Conservation (phyloP, 2,113 vertebrate genomes). For the Thinocorus orbignyianus region DNA sequence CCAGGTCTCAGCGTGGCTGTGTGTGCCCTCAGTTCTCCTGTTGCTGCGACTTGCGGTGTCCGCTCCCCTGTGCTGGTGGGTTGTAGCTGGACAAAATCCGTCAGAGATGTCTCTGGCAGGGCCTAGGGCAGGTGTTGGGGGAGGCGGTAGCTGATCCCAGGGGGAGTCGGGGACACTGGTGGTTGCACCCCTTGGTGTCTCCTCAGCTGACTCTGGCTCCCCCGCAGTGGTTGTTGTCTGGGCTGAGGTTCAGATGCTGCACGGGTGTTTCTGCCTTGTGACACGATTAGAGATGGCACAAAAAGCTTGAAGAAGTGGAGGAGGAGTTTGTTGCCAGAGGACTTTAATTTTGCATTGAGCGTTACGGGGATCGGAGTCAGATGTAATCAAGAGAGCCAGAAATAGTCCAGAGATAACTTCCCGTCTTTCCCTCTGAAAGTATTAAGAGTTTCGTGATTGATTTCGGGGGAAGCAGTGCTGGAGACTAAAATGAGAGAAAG, state of each 20-base stretch:
- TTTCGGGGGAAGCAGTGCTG: background rate
- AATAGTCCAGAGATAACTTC: background rate
- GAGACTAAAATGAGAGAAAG: background rate
- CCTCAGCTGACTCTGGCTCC: fast-evolving
- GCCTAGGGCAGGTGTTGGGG: background rate
- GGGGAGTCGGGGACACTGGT: fast-evolving
- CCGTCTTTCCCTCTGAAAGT: background rate
- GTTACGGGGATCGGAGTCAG: background rate
- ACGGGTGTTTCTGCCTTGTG: background rate
- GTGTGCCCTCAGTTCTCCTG: fast-evolving
- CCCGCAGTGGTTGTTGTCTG: background rate
- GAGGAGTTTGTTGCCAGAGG: background rate
- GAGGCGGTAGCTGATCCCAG: background rate
- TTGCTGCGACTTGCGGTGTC: fast-evolving
- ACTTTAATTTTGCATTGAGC: background rate
- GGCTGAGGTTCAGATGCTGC: background rate
- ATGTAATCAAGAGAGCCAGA: background rate
- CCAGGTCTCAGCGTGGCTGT: fast-evolving
- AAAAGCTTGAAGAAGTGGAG: background rate
- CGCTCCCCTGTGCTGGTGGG: fast-evolving
- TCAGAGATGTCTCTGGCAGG: fast-evolving
- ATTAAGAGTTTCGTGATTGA: background rate
- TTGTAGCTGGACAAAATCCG: fast-evolving
- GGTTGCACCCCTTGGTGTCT: fast-evolving
- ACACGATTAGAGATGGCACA: background rate